Evolutionary conservation across 1,140 invertebrate species (phyloP), one percentile per base, ranked within the genome.

Genomic region (Calliopsis andreniformis): DNA sequence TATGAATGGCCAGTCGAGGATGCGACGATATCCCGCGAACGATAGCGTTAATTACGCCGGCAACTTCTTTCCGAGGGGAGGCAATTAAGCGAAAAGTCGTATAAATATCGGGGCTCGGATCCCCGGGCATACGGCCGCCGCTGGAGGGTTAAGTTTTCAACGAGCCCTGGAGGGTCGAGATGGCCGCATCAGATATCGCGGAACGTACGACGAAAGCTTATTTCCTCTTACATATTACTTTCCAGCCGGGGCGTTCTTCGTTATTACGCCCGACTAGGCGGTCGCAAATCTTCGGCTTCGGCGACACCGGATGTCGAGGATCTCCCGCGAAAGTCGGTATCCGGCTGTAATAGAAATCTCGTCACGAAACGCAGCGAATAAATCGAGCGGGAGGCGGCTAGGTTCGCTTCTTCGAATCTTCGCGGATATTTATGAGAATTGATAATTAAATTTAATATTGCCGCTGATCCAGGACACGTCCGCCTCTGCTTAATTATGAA

Each of bases 101-200:
- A 86, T 87, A 87, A 87, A 87, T 87, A 86, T 87, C 82, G 66
- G 61, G 72, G 78, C 23, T n/a, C n/a, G 56, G 58, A 76, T 70
- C 62, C 55, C 35, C 61, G 58, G 71, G 75, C 68, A 73, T 71
- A 75, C 76, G 67, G 56, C 63, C 49, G 28, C 47, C 70, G n/a
- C 62, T 55, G 35, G 79, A 49, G 86, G 86, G 85, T 87, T 87
- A 88, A 89, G 87, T 89, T 89, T 87, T 86, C 87, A 84, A 80
- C 86, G 78, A 62, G 39, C 45, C 61, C 45, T 45, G 42, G 32
- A 49, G 62, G 63, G 61, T 59, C 51, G 72, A 78, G 84, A 82
- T 84, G 77, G 81, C 76, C 64, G 79, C 84, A 87, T 89, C 87
- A 88, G 87, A 89, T 89, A 88, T 83, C 80, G 30, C 73, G 58